phyloP scores from a whole-genome alignment of 2,113 vertebrate species.

The Pterocles gutturalis region DNA sequence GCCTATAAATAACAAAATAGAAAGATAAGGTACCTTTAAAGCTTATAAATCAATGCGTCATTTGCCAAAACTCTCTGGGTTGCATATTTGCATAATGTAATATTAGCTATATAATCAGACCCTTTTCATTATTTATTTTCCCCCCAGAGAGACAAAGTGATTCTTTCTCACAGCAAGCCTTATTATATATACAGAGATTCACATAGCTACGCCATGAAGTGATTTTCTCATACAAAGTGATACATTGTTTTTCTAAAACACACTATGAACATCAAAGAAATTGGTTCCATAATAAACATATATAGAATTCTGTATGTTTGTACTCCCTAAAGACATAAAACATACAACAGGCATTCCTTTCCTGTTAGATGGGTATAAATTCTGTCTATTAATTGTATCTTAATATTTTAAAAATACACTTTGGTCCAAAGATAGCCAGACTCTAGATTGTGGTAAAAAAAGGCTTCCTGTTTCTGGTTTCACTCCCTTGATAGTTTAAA shows the following conservation, averaged over 20 bases:
- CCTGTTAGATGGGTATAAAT: background rate
- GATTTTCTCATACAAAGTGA: background rate
- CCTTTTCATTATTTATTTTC: slow-evolving; percentile 35
- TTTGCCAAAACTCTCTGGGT: background rate
- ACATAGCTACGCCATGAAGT: background rate
- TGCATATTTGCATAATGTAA: slow-evolving; percentile 40
- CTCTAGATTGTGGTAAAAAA: background rate
- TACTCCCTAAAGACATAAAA: background rate
- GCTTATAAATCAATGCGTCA: background rate
- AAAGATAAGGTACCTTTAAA: slow-evolving; percentile 8
- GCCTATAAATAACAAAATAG: background rate
- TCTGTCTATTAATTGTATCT: background rate
- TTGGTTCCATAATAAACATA: background rate
- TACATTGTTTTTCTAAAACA: background rate
- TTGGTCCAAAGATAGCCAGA: background rate
- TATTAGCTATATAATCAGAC: slow-evolving; percentile 16
- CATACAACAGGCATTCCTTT: background rate
- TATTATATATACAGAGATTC: background rate
- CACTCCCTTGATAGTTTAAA: background rate
- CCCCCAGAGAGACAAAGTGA: background rate
- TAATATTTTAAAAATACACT: background rate
- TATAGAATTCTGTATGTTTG: background rate
- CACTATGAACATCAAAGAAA: background rate
- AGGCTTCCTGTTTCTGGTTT: background rate
- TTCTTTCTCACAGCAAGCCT: slow-evolving; percentile 32